A percentile compares a stretch with the other conserved stretches of the same genome.
phyloP scores from a whole-genome alignment of 2,888 invertebrate species.

The Ennomos quercinarius region DNA sequence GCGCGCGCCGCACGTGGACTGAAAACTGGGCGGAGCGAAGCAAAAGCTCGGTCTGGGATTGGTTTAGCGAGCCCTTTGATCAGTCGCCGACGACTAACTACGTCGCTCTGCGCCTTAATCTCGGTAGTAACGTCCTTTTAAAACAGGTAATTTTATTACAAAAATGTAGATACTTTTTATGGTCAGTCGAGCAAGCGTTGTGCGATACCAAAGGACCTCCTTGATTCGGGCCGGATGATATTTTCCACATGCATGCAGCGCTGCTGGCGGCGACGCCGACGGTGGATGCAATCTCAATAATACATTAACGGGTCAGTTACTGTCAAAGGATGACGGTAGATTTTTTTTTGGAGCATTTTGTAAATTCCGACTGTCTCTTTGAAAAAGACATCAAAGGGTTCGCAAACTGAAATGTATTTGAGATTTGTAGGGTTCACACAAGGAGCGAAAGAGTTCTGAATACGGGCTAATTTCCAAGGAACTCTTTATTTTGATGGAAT shows the following conservation, averaged over 20 bases:
- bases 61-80: slow-evolving; percentile 74
- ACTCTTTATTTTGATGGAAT: slow-evolving; percentile 25
- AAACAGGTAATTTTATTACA: slow-evolving; percentile 85
- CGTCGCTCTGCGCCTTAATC: slow-evolving; percentile 83
- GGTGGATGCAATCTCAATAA: slow-evolving; percentile 72
- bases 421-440: slow-evolving; percentile 32
- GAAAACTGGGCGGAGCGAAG: slow-evolving; percentile 65
- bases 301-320: slow-evolving; percentile 62
- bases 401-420: slow-evolving; percentile 30
- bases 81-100: slow-evolving; percentile 82
- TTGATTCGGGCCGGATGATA: slow-evolving; percentile 51
- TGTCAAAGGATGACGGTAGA: slow-evolving; percentile 71
- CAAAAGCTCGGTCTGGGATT: slow-evolving; percentile 58
- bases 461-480: slow-evolving; percentile 27
- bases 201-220: slow-evolving; percentile 56
- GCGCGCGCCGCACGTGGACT: slow-evolving; percentile 83
- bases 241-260: slow-evolving; percentile 61
- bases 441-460: slow-evolving; percentile 24
- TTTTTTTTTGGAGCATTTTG: slow-evolving; percentile 65
- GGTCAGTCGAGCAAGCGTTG: slow-evolving; percentile 71
- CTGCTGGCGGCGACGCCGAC: slow-evolving; percentile 40
- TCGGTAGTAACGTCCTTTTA: slow-evolving; percentile 84
- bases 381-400: slow-evolving; percentile 61
- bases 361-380: slow-evolving; percentile 64
- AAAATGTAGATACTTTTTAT: slow-evolving; percentile 79